Base-by-base conservation (phyloP, 2,797 vertebrate genomes). In the Myotis myotis region DNA sequence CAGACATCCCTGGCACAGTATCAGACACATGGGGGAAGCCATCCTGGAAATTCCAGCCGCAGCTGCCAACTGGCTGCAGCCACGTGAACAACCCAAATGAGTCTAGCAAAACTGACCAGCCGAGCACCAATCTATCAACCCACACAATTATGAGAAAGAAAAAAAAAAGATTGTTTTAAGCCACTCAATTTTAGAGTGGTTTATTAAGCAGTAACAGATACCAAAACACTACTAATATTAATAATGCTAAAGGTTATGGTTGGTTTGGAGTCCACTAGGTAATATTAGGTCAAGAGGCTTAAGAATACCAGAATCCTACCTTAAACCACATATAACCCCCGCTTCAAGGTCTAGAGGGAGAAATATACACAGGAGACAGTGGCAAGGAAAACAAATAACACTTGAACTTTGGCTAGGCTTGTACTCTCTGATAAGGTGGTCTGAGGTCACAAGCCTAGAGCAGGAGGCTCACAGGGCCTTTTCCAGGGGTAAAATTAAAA, bases 171-270 rank as follows among this genome's bases (percentile, higher is more conserved):
- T 23, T n/a, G n/a, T 76, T 76, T 95, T 87, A 82, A 92, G 51
- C 60, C 68, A 76, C 41, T 84, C 66, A 30, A 79, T 81, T 92
- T 86, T 94, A 30, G 68, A 83, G 66, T 80, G 41, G 68, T 53
- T 95, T 68, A 76, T 55, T 82, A 72, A 96, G n/a, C 16, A 85
- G 28, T 64, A 75, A 83, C 25, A 91, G 41, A 90, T 44, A 94
- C 57, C 38, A 49, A 95, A 92, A 85, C 55, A 75, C 38, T 55
- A 38, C 66, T 75, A 88, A 66, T 44, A 78, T 81, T 66, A 83
- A 84, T 87, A 92, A 81, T 55, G 28, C 57, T 91, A 57, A 71
- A 85, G 17, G 12, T 76, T 82, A 64, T 75, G 28, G 8, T 72
- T 87, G 20, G 44, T 93, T 89, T 91, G 51, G 28, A 86, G 38